Base-by-base conservation (phyloP, 2,113 vertebrate species). In the Lepus europaeus region DNA sequence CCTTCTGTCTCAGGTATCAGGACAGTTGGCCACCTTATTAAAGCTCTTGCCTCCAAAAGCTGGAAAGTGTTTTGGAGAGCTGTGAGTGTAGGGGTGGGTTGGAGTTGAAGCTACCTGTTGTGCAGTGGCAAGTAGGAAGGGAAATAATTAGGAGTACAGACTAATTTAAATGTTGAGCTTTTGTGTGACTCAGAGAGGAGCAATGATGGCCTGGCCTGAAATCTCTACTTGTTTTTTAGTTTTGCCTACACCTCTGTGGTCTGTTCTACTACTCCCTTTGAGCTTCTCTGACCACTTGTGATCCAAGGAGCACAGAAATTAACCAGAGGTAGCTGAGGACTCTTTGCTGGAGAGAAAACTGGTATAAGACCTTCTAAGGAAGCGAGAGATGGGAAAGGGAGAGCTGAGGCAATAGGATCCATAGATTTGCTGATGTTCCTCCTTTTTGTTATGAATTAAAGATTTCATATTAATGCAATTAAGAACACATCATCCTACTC, bases 401-500 rank as follows among this genome's bases (percentile, higher is more conserved):
- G 14, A 73, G 29, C 10, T 25, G 11, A 69, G 33, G 59, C 7
- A 23, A 27, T 25, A 64, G 61, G 31, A 59, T 20, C 29, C 22
- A 4, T 10, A 77, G 85, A 45, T 19, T 16, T 99, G 98, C 98
- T 99, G 98, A 99, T 99, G 96, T 99, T 99, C 96, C 98, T 98
- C 31, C 97, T 99, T n/a, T 98, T 96, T 91, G 98, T 98, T 97
- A 97, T 98, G 95, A 99, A 99, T 98, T 99, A 99, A 97, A 98
- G 99, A 83, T 99, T 99, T 98, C 98, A 99, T 84, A 97, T 99
- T 88, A 99, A 99, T 98, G 99, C 98, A 12, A 97, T 99, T 93
- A 98, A 99, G 96, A 99, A 98, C 76, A 98, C 98, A 0, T 97
- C 98, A 91, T 96, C 98, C 0, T 97, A 4, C 98, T 94, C 97